phyloP scores from a whole-genome alignment of 2,888 invertebrate genomes.

The Eretmocerus hayati region DNA sequence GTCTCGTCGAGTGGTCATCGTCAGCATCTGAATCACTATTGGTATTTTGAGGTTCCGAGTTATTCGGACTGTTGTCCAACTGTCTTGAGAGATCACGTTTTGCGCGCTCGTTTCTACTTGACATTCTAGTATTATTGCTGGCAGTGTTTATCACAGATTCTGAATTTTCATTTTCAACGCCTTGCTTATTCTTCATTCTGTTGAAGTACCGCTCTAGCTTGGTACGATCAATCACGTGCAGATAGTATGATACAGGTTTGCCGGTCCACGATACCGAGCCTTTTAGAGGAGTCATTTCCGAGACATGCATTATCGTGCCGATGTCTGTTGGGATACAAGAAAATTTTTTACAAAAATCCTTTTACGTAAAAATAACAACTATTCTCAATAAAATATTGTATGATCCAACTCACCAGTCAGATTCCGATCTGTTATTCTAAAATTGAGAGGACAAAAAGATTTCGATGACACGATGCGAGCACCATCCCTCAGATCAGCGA shows the following conservation, averaged over 20 bases:
- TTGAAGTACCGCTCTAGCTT: conserved; percentile 95
- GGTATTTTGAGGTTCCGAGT: conserved; percentile 40
- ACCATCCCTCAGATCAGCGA: conserved; percentile 91
- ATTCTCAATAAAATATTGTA: too few relatives aligned
- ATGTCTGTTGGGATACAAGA: conserved; percentile 58
- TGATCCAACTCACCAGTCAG: conserved; percentile 70
- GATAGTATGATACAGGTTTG: conserved; percentile 96
- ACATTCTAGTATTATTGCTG: conserved; percentile 42
- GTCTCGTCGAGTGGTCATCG: conserved; percentile 33
- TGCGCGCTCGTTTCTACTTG: conserved; percentile 42
- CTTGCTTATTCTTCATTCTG: conserved; percentile 64
- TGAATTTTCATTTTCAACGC: conserved; percentile 40
- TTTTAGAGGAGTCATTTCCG: conserved; percentile 88
- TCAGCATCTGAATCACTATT: conserved; percentile 43
- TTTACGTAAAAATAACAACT: too few relatives aligned
- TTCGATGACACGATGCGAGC: conserved; percentile 97
- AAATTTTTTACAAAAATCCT: not conserved
- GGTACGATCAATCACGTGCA: conserved; percentile 96
- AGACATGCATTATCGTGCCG: conserved; percentile 97
- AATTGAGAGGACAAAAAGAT: conserved; percentile 97
- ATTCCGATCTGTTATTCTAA: conserved; percentile 95
- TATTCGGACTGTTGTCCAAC: conserved; percentile 47
- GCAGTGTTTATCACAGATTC: conserved; percentile 48
- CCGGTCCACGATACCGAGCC: conserved; percentile 99
- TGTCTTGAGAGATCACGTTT: conserved; percentile 52